phyloP scores from a whole-genome alignment of 2,113 vertebrate genomes.

The Oreochromis tanganicae region DNA sequence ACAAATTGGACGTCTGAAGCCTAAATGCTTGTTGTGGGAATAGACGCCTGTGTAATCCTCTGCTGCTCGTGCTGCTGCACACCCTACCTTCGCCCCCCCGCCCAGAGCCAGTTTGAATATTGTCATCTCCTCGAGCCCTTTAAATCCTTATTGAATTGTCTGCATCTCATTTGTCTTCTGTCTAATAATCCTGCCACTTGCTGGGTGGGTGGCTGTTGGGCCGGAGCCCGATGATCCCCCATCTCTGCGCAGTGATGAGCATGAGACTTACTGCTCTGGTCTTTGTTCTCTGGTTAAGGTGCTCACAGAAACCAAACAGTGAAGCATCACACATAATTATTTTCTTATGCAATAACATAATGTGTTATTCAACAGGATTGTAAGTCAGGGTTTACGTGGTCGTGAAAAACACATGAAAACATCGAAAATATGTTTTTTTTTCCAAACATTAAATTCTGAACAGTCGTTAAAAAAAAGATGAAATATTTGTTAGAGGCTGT shows the following conservation, averaged over 20 bases:
- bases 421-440: neutral
- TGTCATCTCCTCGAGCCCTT: conserved; percentile 32
- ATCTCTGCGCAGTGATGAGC: conserved; percentile 23
- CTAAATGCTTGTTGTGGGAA: neutral
- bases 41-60: neutral
- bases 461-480: neutral
- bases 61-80: neutral
- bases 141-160: conserved; percentile 60
- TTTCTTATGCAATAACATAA: neutral
- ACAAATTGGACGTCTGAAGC: neutral
- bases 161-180: conserved; percentile 53
- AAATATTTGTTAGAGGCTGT: neutral
- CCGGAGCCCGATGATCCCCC: neutral
- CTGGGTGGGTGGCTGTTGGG: conserved; percentile 16
- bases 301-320: conserved; percentile 38
- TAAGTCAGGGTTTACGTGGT: neutral
- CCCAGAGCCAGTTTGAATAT: conserved; percentile 15
- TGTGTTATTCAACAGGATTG: neutral
- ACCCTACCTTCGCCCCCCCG: neutral
- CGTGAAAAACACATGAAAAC: neutral
- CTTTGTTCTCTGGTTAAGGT: conserved; percentile 35
- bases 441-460: neutral
- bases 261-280: conserved; percentile 42
- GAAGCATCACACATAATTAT: neutral
- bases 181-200: conserved; percentile 53